These are phyloP conservation scores for Sapayoa aenigma DNA, from an alignment of 2,113 vertebrate species.

Conservation along the genomic window DNA sequence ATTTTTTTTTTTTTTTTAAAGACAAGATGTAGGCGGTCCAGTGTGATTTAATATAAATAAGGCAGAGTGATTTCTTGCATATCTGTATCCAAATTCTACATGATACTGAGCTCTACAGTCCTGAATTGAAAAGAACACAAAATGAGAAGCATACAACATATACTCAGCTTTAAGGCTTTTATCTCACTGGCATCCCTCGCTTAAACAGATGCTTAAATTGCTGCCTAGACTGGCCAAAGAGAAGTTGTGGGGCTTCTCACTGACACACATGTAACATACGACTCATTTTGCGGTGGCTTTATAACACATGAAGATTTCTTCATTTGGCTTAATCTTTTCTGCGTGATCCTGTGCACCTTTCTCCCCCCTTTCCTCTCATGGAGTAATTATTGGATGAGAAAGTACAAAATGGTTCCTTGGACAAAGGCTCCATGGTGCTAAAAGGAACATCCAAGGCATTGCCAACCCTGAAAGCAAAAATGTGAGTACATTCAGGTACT, in stretches of 20 bases:
- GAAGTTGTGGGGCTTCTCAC: neutral
- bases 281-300: neutral
- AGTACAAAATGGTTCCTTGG: neutral
- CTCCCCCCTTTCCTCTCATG: neutral
- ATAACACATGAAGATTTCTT: accelerated
- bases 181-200: neutral
- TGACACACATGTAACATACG: accelerated
- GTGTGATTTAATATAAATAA: neutral
- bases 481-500: accelerated
- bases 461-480: neutral
- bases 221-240: neutral
- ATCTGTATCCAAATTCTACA: accelerated
- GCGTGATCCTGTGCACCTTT: neutral
- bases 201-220: neutral
- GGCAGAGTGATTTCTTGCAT: neutral
- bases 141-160: neutral
- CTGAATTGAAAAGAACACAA: neutral
- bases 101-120: neutral
- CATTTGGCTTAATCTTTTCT: neutral
- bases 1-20: neutral
- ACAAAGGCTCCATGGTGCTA: neutral
- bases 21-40: neutral
- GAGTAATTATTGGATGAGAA: neutral
- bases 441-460: neutral
- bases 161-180: neutral